Percentiles rank a stretch among this genome's conserved stretches.
Evolutionary conservation across 2,113 vertebrate genomes (phyloP).

Genomic region (Mormyrus lacerda): DNA sequence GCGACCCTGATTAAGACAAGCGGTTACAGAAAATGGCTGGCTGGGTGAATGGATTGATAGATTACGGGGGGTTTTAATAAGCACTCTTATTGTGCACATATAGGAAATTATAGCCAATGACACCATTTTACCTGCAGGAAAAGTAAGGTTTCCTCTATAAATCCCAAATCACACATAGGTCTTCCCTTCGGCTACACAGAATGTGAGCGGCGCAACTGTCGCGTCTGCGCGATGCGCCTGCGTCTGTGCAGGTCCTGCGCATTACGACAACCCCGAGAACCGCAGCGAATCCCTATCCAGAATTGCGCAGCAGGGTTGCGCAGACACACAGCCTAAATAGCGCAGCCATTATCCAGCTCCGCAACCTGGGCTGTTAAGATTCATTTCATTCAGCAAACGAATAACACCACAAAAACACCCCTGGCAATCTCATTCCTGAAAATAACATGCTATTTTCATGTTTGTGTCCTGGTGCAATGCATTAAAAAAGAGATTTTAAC

Average conservation of each 20-base stretch:
- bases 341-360: slow-evolving; percentile 57
- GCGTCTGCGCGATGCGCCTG: slow-evolving; percentile 35
- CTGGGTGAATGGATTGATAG: neutral
- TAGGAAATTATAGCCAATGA: neutral
- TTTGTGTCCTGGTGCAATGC: neutral
- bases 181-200: neutral
- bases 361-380: neutral
- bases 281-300: slow-evolving; percentile 46
- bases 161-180: neutral
- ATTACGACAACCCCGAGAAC: slow-evolving; percentile 48
- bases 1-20: neutral
- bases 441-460: neutral
- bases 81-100: neutral
- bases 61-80: neutral
- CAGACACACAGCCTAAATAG: slow-evolving; percentile 44
- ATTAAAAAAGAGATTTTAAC: neutral
- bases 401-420: neutral
- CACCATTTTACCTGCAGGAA: neutral
- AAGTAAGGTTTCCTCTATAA: neutral
- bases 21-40: neutral
- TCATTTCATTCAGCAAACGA: neutral
- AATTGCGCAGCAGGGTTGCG: slow-evolving; percentile 63
- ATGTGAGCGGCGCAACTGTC: neutral
- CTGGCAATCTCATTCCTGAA: neutral
- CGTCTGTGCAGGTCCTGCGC: slow-evolving; percentile 32